phyloP scores from a whole-genome alignment of 2,113 vertebrate genomes.

The Gadus chalcogrammus region DNA sequence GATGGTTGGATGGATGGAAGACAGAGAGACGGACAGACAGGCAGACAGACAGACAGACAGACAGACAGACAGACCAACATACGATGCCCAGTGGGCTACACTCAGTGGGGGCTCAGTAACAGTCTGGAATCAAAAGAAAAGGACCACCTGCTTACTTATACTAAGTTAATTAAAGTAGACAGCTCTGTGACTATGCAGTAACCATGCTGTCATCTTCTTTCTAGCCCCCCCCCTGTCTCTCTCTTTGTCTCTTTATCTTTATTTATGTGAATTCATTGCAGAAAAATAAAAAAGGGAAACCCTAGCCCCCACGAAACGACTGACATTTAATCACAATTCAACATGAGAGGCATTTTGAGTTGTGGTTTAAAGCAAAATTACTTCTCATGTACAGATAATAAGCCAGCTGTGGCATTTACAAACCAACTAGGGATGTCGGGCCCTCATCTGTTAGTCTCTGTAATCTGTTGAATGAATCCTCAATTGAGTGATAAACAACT shows the following conservation, averaged over 20 bases:
- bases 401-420: conserved; percentile 53
- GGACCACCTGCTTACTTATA: conserved; percentile 46
- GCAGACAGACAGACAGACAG: conserved; percentile 3
- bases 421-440: conserved; percentile 24
- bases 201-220: conserved; percentile 14
- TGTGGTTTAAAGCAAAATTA: conserved; percentile 52
- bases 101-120: conserved; percentile 27
- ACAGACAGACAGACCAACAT: not conserved
- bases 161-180: conserved; percentile 29
- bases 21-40: not conserved
- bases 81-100: conserved; percentile 23
- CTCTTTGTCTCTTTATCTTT: not conserved
- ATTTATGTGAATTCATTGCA: not conserved
- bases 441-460: conserved; percentile 26
- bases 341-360: conserved; percentile 53
- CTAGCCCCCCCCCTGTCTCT: not conserved
- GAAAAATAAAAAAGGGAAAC: conserved; percentile 7
- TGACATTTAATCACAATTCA: conserved; percentile 46
- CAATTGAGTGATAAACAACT: too few relatives aligned
- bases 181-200: conserved; percentile 22
- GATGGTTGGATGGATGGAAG: not conserved
- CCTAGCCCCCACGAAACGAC: not conserved
- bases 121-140: conserved; percentile 31
- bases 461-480: too few relatives aligned
- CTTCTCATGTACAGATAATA: conserved; percentile 54